Evolutionary conservation across 2,113 vertebrate genomes (phyloP).

Genomic region (Mohoua ochrocephala): DNA sequence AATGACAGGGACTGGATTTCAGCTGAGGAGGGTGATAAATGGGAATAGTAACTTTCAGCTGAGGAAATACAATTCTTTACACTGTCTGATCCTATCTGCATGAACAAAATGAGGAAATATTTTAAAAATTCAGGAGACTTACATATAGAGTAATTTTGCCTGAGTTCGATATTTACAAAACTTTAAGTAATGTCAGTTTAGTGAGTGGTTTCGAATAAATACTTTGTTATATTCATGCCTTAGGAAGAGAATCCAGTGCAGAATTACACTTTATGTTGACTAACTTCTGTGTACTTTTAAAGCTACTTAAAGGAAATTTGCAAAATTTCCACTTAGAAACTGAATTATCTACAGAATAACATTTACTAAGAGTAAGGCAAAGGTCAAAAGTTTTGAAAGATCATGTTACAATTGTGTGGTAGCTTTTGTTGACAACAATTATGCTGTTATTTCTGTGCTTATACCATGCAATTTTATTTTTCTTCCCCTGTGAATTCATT

Average conservation of each 20-base stretch:
- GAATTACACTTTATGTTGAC: not conserved
- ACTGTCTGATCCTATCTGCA: not conserved
- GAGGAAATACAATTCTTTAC: not conserved
- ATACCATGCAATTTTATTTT: not conserved
- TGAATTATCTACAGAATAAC: not conserved
- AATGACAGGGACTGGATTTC: not conserved
- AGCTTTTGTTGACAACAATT: constrained; percentile 32
- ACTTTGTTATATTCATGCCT: not conserved
- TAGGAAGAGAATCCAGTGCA: not conserved
- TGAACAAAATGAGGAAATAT: not conserved
- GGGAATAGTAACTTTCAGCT: not conserved
- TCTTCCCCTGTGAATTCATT: constrained; percentile 20
- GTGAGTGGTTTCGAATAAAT: not conserved
- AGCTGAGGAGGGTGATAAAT: not conserved
- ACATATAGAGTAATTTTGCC: not conserved
- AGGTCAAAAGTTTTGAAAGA: not conserved
- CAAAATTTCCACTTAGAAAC: not conserved
- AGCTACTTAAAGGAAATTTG: not conserved
- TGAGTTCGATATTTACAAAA: not conserved
- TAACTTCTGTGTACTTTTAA: not conserved
- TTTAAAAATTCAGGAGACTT: not conserved
- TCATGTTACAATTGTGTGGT: not conserved
- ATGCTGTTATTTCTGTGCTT: not conserved
- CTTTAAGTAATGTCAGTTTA: not conserved
- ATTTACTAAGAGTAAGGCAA: not conserved